A percentile compares a stretch with the other conserved stretches of the same genome.
These are phyloP conservation scores for Odontesthes bonariensis DNA, from an alignment of 2,113 vertebrate genomes.

Conservation along the genomic window DNA sequence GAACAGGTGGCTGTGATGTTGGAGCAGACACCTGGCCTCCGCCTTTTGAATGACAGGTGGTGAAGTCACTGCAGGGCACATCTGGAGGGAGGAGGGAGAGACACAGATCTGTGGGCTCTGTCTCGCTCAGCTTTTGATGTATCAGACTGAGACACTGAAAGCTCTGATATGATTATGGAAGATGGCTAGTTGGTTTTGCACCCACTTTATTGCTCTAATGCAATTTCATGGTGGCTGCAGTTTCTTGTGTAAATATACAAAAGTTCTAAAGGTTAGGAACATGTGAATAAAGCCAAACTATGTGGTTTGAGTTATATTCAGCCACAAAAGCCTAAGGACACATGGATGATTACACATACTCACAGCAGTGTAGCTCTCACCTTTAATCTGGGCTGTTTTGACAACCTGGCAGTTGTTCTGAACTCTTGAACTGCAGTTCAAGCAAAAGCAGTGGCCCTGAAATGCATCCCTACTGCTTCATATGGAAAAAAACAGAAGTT, in stretches of 20 bases:
- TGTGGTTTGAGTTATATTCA: conserved; percentile 15
- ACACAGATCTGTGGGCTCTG: conserved; percentile 32
- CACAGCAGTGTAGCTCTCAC: conserved; percentile 15
- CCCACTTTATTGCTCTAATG: neutral
- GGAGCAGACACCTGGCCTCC: conserved; percentile 69
- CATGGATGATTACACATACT: conserved; percentile 18
- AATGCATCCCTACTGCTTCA: conserved; percentile 36
- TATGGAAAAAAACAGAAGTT: conserved; percentile 24
- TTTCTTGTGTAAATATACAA: neutral
- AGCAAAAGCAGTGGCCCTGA: conserved; percentile 27
- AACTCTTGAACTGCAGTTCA: conserved; percentile 45
- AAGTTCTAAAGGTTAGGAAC: neutral
- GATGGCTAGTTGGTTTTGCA: conserved; percentile 6
- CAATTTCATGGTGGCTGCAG: neutral
- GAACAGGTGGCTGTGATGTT: conserved; percentile 72
- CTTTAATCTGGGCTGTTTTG: conserved; percentile 52
- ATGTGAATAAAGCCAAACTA: conserved; percentile 16
- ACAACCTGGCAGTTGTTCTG: conserved; percentile 34
- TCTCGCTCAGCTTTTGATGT: conserved; percentile 54
- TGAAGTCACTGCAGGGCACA: conserved; percentile 73
- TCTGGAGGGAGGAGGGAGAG: conserved; percentile 50
- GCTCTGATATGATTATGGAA: conserved; percentile 24
- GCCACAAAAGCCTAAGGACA: conserved; percentile 15
- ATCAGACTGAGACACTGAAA: conserved; percentile 19
- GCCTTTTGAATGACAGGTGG: conserved; percentile 78